Conservation (phyloP, 2,797 vertebrate genomes). For the Chloroceryle amazona region DNA sequence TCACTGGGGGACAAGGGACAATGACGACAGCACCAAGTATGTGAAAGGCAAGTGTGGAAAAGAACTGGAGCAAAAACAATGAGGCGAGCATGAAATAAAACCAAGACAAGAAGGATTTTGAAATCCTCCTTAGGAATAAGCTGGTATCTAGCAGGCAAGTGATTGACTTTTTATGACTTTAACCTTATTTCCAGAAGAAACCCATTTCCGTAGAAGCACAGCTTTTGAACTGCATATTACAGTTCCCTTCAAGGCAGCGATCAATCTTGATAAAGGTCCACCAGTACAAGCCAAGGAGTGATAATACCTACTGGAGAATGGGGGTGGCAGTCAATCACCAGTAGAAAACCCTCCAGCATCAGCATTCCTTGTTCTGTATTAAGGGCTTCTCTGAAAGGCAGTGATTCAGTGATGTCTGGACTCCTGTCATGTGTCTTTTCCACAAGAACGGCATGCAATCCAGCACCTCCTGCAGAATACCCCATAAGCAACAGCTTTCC, state of each 20-base stretch:
- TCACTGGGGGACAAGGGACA: background rate
- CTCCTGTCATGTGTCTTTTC: background rate
- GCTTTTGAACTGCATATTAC: background rate
- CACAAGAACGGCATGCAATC: background rate
- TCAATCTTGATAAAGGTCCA: background rate
- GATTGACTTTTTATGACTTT: background rate
- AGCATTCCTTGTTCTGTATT: background rate
- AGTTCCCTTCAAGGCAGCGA: background rate
- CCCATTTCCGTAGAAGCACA: background rate
- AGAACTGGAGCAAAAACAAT: background rate
- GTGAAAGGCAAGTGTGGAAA: background rate
- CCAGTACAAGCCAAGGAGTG: background rate
- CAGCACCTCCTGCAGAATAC: background rate
- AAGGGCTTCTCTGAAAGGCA: background rate
- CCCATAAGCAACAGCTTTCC: background rate
- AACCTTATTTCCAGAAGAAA: slow-evolving; percentile 24
- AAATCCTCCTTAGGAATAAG: background rate
- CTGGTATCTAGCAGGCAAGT: background rate
- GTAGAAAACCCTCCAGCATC: background rate
- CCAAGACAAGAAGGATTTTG: background rate
- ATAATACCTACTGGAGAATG: background rate
- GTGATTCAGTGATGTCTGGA: background rate
- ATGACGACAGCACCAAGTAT: background rate
- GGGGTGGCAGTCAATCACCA: background rate
- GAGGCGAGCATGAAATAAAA: background rate